Base-by-base conservation (phyloP, 23 tunicate species). In the Halocynthia roretzi region DNA sequence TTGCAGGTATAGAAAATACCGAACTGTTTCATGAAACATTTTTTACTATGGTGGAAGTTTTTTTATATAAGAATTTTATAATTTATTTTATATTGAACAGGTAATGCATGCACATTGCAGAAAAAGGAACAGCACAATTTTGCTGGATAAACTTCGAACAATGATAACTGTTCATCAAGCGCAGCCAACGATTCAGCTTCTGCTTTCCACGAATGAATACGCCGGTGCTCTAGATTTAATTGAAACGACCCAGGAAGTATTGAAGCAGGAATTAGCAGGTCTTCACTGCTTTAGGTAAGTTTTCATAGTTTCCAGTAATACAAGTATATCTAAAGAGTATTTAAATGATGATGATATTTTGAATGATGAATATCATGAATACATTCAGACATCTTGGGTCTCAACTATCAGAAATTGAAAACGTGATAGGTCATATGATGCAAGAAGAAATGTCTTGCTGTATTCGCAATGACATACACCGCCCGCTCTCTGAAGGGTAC, bases 201-300 rank as follows among this genome's bases (percentile, higher is more conserved):
- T 91, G 57, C 67, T 91, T 55, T 78, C 85, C 7, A 85, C 91
- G 8, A 85, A 70, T 54, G 91, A 91, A 56, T 91, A 85, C 23
- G 89, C 97, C 52, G 97, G 97, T 8, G 92, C 97, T 7, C 81
- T 91, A 8, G 97, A 91, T 68, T 81, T 91, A 17, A 91, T 91
- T n/a, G 65, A 71, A 50, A 91, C 97, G 23, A 91, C 97, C 8
- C 97, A 91, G 69, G 90, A 91, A 51, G 90, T 91, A 51, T 75
- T 91, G 23, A 85, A 85, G 20, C 86, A 91, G 66, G 97, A 91
- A 72, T 70, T 91, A 51, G 85, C 87, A 54, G 97, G 97, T 18
- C 19, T 91, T 0, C 90, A 85, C 9, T 85, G 97, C 69, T 91
- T 91, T 57, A 77, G 93, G 93, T 81, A 52, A 12, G 12, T 50